Percentiles rank a stretch among this genome's conserved stretches.
Evolutionary conservation across 2,888 invertebrate genomes (phyloP).

Genomic region (Apeira syringaria): DNA sequence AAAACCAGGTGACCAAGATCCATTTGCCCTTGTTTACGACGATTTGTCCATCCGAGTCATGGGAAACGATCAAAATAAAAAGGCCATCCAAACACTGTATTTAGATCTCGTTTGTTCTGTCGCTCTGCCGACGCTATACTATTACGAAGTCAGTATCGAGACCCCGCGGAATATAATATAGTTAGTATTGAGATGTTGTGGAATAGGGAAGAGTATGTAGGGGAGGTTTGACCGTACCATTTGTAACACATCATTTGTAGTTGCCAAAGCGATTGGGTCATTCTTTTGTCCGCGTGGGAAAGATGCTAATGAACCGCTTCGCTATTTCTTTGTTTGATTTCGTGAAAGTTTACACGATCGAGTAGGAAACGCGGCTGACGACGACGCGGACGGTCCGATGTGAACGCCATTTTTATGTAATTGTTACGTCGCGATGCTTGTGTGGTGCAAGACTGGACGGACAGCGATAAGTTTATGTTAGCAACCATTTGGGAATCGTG

Average conservation of each 20-base stretch:
- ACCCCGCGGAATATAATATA: constrained; percentile 3
- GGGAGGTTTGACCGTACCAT: constrained; percentile 70
- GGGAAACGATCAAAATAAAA: constrained; percentile 50
- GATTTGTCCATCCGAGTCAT: constrained; percentile 38
- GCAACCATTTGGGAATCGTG: too few relatives aligned
- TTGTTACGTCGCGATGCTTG: constrained; percentile 74
- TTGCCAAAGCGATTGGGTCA: constrained; percentile 80
- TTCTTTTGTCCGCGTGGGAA: constrained; percentile 83
- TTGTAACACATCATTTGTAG: constrained; percentile 75
- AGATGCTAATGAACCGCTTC: constrained; percentile 80
- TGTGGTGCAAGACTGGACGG: constrained; percentile 41
- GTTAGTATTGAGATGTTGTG: constrained; percentile 19
- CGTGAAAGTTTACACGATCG: constrained; percentile 83
- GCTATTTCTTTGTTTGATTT: constrained; percentile 84
- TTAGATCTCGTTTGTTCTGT: constrained; percentile 52
- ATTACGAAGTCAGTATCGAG: constrained; percentile 7
- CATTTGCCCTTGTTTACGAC: constrained; percentile 28
- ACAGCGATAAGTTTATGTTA: constrained; percentile 29
- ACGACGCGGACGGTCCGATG: constrained; percentile 60
- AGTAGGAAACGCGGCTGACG: constrained; percentile 77
- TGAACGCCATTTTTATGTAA: constrained; percentile 83
- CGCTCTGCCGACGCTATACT: constrained; percentile 35
- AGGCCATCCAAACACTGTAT: constrained; percentile 48
- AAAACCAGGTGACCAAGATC: constrained; percentile 34
- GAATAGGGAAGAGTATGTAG: constrained; percentile 25